Evolutionary conservation across 2,888 invertebrate species (phyloP).

Genomic region (Heliconius erato): DNA sequence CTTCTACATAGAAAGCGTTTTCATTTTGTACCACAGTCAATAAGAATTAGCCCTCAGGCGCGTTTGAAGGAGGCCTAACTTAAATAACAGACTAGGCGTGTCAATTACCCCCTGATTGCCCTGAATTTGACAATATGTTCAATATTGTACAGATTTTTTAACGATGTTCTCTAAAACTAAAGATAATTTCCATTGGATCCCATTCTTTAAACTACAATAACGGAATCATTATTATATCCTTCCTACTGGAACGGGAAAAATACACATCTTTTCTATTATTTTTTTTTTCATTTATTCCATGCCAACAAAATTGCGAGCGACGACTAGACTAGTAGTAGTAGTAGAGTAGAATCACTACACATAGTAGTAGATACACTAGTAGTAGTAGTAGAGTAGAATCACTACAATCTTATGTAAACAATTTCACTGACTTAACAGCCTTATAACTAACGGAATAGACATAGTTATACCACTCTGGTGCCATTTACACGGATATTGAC

Average conservation of each 20-base stretch:
- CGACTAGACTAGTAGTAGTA: neutral
- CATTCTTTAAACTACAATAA: too few species aligned
- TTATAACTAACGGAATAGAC: neutral
- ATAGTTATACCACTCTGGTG: neutral
- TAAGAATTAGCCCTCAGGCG: slow-evolving; percentile 45
- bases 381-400: neutral
- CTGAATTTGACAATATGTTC: slow-evolving; percentile 44
- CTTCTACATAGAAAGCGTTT: neutral
- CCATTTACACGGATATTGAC: slow-evolving; percentile 11
- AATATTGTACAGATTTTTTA: neutral
- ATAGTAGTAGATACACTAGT: too few species aligned
- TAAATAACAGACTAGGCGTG: slow-evolving; percentile 57
- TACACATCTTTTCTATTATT: neutral
- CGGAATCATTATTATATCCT: too few species aligned
- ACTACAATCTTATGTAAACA: neutral
- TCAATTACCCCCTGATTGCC: slow-evolving; percentile 57
- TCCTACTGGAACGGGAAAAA: neutral
- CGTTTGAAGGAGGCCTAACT: slow-evolving; percentile 50
- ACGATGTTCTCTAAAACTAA: too few species aligned
- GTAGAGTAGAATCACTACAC: neutral
- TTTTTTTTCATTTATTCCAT: neutral
- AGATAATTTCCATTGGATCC: too few species aligned
- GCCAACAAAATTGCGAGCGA: neutral
- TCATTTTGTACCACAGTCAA: slow-evolving; percentile 43
- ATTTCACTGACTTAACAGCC: neutral